Evolutionary conservation across 2,797 vertebrate species (phyloP), one percentile per base, ranked within the genome.

Genomic region (Sitta carolinensis): DNA sequence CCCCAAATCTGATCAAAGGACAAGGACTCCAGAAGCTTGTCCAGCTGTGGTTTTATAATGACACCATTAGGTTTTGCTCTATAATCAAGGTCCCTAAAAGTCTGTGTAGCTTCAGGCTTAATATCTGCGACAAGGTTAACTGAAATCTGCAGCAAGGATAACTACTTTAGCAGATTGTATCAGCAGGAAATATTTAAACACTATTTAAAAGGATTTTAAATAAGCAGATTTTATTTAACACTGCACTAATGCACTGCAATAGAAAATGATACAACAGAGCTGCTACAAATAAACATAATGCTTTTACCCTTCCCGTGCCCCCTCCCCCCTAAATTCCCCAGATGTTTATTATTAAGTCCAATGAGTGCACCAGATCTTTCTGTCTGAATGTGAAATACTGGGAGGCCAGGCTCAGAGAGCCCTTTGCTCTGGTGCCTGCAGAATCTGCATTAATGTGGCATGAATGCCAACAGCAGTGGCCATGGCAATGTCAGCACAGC

Each of bases 221-320:
- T 98, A 98, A 98, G 97, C 95, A 98, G 98, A 98, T 98, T 98
- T 98, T 97, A 97, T 97, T 98, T 97, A 98, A 97, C 97, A 98
- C 97, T 97, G 97, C 96, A 97, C 96, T 95, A 97, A 97, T 97
- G 96, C 97, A 98, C 88, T 95, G 94, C 95, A 95, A 97, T 92
- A 96, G 96, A 95, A 97, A 97, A 97, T 96, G 97, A 98, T 97
- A 97, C 95, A 95, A 97, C 80, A 93, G 97, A 96, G 91, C 94
- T 97, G 97, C 96, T 97, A 96, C 96, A 97, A 97, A 98, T 97
- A 97, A 97, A 95, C 95, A 95, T 96, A 96, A 97, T 96, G 95
- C 95, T 92, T 96, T 96, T 87, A 94, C 89, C 94, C 94, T 85
- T 87, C 86, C 77, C 84, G 58, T 47, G 83, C 16, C 47, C 69